Evolutionary conservation across 2,113 vertebrate genomes (phyloP).

Genomic region (Malurus cyaneus): DNA sequence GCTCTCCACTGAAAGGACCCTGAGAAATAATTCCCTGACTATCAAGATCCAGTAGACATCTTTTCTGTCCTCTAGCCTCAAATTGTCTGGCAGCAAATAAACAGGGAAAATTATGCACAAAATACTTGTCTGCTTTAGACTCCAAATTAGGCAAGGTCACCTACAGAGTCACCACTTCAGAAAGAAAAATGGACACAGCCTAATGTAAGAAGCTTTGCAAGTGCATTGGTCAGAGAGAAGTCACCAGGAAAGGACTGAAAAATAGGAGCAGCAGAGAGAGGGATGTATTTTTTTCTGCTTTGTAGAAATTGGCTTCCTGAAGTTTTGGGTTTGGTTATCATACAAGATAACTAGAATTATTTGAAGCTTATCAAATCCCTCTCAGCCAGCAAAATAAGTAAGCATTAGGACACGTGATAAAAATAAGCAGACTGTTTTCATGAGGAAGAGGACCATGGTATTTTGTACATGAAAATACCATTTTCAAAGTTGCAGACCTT

Average conservation of each 20-base stretch:
- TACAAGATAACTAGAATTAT: slow-evolving; percentile 16
- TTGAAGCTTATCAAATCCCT: slow-evolving; percentile 36
- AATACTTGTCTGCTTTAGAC: background rate
- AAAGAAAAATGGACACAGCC: slow-evolving; percentile 24
- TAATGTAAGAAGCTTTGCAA: slow-evolving; percentile 35
- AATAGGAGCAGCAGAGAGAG: background rate
- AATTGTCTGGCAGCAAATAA: background rate
- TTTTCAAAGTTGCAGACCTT: background rate
- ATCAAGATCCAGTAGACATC: background rate
- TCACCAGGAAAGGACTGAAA: background rate
- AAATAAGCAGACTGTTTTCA: background rate
- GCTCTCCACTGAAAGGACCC: background rate
- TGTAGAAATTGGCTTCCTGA: slow-evolving; percentile 18
- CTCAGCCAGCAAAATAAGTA: slow-evolving; percentile 2
- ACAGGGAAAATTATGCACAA: background rate
- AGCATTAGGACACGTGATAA: background rate
- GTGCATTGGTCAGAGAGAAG: slow-evolving; percentile 11
- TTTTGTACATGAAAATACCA: background rate
- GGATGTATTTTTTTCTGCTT: slow-evolving; percentile 15
- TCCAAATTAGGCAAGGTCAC: slow-evolving; percentile 14
- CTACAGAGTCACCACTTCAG: background rate
- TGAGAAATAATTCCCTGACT: background rate
- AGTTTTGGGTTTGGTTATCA: slow-evolving; percentile 24
- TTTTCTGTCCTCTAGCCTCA: background rate
- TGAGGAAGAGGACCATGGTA: background rate